A percentile compares a stretch with the other conserved stretches of the same genome.
Evolutionary conservation across 2,797 vertebrate genomes (phyloP).

Genomic region (Centroberyx gerrardi): DNA sequence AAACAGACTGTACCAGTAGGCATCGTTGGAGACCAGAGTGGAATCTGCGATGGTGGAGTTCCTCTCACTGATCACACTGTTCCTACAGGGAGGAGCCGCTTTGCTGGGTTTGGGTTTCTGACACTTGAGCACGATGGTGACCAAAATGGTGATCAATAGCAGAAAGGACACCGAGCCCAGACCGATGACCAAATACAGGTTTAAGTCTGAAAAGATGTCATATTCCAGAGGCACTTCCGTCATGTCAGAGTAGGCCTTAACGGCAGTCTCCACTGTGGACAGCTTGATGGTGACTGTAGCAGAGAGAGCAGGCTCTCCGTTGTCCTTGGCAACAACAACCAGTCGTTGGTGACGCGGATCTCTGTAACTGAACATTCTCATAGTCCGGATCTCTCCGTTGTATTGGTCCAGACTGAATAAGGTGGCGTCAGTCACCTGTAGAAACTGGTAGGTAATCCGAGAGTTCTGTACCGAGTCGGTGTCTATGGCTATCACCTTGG

Average conservation of each 20-base stretch:
- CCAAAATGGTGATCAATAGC: constrained; percentile 75
- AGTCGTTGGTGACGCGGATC: constrained; percentile 75
- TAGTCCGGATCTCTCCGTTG: constrained; percentile 81
- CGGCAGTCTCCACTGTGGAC: constrained; percentile 75
- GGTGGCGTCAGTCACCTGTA: constrained; percentile 76
- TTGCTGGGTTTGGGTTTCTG: constrained; percentile 71
- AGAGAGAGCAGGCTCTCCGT: constrained; percentile 77
- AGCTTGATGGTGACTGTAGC: constrained; percentile 82
- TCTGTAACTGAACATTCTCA: constrained; percentile 84
- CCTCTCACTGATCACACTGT: constrained; percentile 75
- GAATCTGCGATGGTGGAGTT: constrained; percentile 73
- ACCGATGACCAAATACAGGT: constrained; percentile 78
- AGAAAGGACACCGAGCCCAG: constrained; percentile 80
- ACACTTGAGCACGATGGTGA: constrained; percentile 76
- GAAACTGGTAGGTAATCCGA: constrained; percentile 80
- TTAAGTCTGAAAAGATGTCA: constrained; percentile 78
- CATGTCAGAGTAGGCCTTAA: constrained; percentile 77
- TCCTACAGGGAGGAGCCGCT: constrained; percentile 70
- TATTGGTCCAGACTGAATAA: constrained; percentile 83
- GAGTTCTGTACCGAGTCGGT: constrained; percentile 79
- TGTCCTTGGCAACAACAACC: constrained; percentile 78
- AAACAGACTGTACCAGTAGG: constrained; percentile 77
- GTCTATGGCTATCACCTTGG: constrained; percentile 81
- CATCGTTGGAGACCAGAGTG: constrained; percentile 76
- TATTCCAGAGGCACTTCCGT: constrained; percentile 75